Conservation (phyloP, 2,797 vertebrate genomes). For the Muscicapa striata region DNA sequence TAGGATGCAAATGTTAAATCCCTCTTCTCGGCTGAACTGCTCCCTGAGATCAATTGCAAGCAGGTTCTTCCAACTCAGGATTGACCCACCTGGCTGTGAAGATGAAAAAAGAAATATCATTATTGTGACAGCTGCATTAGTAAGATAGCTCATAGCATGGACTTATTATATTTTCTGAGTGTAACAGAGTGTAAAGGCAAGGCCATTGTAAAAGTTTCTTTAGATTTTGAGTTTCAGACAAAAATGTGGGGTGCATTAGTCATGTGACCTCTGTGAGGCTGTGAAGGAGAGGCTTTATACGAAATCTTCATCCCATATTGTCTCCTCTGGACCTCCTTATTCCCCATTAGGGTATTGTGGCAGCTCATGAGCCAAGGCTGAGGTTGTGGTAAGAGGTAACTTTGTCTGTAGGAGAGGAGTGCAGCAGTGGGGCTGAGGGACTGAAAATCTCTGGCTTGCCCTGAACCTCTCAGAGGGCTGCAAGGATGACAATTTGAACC, state of each 20-base stretch:
- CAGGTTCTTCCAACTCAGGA: background rate
- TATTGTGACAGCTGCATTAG: background rate
- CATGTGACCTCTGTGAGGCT: background rate
- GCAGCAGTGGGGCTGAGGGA: background rate
- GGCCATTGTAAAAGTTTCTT: background rate
- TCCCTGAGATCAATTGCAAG: background rate
- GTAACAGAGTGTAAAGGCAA: background rate
- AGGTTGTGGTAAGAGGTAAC: background rate
- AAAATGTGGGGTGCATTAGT: background rate
- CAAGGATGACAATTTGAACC: background rate
- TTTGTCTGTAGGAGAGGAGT: background rate
- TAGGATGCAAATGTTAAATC: background rate
- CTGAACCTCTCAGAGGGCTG: background rate
- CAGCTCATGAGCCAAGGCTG: background rate
- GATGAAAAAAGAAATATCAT: background rate
- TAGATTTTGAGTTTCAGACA: background rate
- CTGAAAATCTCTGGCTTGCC: background rate
- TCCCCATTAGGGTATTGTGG: background rate
- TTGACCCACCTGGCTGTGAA: background rate
- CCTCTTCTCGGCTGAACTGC: background rate
- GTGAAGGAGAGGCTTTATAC: background rate
- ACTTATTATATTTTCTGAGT: background rate
- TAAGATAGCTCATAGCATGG: background rate
- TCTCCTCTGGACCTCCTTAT: background rate
- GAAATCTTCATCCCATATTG: background rate